Conservation (phyloP, 2,888 invertebrate species). For the Deilephila porcellus region DNA sequence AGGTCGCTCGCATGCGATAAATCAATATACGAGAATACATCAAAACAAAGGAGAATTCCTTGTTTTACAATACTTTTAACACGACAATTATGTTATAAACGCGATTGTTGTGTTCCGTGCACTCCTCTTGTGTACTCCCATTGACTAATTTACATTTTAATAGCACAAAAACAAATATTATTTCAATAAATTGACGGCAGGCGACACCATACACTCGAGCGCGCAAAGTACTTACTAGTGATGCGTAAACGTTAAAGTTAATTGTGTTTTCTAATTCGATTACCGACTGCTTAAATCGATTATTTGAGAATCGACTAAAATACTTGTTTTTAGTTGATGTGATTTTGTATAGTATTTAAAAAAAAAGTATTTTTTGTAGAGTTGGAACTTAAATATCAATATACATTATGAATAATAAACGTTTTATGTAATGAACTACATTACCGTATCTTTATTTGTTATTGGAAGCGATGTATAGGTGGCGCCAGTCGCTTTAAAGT, state of each 20-base stretch:
- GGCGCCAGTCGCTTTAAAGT: too few species aligned
- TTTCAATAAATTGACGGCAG: conserved; percentile 36
- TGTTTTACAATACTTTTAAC: conserved; percentile 29
- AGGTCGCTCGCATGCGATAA: conserved; percentile 79
- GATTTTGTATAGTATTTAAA: background rate
- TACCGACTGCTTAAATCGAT: background rate
- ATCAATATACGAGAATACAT: conserved; percentile 79
- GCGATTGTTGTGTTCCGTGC: background rate
- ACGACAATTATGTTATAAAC: background rate
- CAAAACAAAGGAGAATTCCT: conserved; percentile 71
- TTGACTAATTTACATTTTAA: conserved; percentile 38
- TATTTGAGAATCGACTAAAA: background rate
- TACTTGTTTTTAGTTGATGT: background rate
- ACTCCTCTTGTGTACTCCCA: conserved; percentile 35
- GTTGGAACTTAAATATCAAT: background rate
- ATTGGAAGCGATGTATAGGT: too few species aligned
- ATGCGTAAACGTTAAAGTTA: background rate
- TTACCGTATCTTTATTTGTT: too few species aligned
- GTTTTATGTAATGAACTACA: too few species aligned
- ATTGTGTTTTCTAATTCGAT: background rate
- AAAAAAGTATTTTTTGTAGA: background rate
- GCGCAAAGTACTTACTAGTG: conserved; percentile 45
- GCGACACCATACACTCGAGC: conserved; percentile 30
- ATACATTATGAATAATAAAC: too few species aligned
- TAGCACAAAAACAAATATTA: conserved; percentile 47